Evolutionary conservation across 2,888 invertebrate genomes (phyloP).

Genomic region (Aricia artaxerxes): DNA sequence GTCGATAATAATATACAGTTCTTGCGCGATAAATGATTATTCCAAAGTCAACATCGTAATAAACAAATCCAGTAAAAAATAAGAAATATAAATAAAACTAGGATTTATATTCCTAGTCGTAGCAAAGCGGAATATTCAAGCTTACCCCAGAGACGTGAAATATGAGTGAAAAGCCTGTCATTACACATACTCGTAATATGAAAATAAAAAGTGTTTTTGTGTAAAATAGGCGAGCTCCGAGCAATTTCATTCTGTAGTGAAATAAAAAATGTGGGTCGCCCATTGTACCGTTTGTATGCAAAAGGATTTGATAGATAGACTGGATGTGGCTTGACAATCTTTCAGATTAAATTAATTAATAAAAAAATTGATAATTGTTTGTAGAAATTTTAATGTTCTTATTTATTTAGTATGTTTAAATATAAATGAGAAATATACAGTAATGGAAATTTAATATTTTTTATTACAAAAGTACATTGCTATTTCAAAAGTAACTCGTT

Average conservation of each 20-base stretch:
- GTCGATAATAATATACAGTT: too few relatives aligned
- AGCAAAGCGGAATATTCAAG: neutral
- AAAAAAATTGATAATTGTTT: too few relatives aligned
- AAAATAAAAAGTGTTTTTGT: slow-evolving; percentile 61
- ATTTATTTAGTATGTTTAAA: too few relatives aligned
- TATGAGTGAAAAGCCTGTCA: slow-evolving; percentile 44
- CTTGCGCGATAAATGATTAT: too few relatives aligned
- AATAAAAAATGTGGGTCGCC: slow-evolving; percentile 78
- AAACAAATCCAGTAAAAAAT: neutral
- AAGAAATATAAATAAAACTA: neutral
- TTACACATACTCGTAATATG: slow-evolving; percentile 52
- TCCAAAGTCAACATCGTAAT: neutral
- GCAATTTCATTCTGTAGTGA: slow-evolving; percentile 75
- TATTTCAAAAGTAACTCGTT: too few relatives aligned
- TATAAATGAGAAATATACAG: too few relatives aligned
- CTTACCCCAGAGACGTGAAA: neutral
- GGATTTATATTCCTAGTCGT: neutral
- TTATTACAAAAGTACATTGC: too few relatives aligned
- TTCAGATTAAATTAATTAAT: too few relatives aligned
- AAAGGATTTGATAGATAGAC: slow-evolving; percentile 43
- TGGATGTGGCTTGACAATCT: slow-evolving; percentile 46
- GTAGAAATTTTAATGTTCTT: too few relatives aligned
- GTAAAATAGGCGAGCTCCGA: slow-evolving; percentile 62
- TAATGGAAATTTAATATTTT: too few relatives aligned
- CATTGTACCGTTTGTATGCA: slow-evolving; percentile 53